A percentile compares a stretch with the other conserved stretches of the same genome.
These are phyloP conservation scores for Bembecia ichneumoniformis DNA, from an alignment of 2,888 invertebrate genomes.

Conservation along the genomic window DNA sequence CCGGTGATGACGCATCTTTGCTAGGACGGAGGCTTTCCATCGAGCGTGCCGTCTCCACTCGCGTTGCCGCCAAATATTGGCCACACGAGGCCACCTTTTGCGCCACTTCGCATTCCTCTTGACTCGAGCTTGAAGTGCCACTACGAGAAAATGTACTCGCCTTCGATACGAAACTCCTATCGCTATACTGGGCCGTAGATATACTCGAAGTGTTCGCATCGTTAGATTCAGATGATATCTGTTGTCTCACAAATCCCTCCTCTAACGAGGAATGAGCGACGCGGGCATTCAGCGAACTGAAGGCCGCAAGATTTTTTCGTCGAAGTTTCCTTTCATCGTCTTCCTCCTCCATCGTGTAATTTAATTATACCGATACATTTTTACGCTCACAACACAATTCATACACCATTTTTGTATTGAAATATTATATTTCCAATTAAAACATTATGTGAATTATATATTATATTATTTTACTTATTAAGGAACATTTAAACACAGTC, in stretches of 20 bases:
- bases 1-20: slow-evolving; percentile 67
- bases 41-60: slow-evolving; percentile 75
- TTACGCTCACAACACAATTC: slow-evolving; percentile 42
- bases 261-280: slow-evolving; percentile 54
- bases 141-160: slow-evolving; percentile 69
- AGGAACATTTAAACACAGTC: slow-evolving; percentile 69
- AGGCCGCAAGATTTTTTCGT: slow-evolving; percentile 49
- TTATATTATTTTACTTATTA: slow-evolving; percentile 14
- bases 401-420: slow-evolving; percentile 46
- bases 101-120: slow-evolving; percentile 77
- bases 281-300: slow-evolving; percentile 46
- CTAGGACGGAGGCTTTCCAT: slow-evolving; percentile 80
- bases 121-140: slow-evolving; percentile 78
- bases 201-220: slow-evolving; percentile 69
- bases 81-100: slow-evolving; percentile 57
- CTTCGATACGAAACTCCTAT: slow-evolving; percentile 67
- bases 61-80: slow-evolving; percentile 68
- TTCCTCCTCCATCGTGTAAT: slow-evolving; percentile 53
- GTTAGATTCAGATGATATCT: slow-evolving; percentile 71
- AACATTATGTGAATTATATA: slow-evolving; percentile 36
- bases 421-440: slow-evolving; percentile 45
- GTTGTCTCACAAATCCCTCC: slow-evolving; percentile 44
- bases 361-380: slow-evolving; percentile 23
- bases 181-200: slow-evolving; percentile 59
- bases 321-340: slow-evolving; percentile 52